These are phyloP conservation scores for Heliconius charithonia DNA, from an alignment of 2,888 invertebrate genomes.

Conservation along the genomic window DNA sequence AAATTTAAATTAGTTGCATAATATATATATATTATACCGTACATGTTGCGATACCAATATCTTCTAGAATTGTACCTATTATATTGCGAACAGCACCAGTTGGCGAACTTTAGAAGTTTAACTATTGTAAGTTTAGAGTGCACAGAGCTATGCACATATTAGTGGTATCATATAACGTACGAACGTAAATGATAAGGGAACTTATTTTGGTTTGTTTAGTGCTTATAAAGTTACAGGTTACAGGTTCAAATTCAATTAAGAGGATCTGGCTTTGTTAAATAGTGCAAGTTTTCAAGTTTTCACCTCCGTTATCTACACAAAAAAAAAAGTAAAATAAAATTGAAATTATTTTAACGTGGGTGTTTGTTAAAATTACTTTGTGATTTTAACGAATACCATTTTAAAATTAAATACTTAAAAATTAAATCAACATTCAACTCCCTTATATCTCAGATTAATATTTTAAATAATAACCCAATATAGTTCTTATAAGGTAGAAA, in stretches of 20 bases:
- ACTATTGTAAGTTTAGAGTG: slow-evolving; percentile 13
- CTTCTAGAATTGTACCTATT: slow-evolving; percentile 14
- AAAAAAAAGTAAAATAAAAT: too few species aligned
- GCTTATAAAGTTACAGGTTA: not conserved
- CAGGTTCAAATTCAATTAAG: not conserved
- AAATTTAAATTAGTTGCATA: not conserved
- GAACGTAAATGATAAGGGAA: not conserved
- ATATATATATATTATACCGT: not conserved
- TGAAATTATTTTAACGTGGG: too few species aligned
- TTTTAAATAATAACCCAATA: too few species aligned
- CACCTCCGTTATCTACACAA: not conserved
- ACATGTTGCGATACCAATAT: not conserved
- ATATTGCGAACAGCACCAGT: slow-evolving; percentile 11
- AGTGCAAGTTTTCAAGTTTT: not conserved
- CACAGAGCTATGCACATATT: slow-evolving; percentile 14
- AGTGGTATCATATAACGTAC: not conserved
- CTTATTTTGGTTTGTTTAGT: not conserved
- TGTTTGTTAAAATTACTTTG: too few species aligned
- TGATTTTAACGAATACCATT: too few species aligned
- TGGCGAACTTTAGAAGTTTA: slow-evolving; percentile 15
- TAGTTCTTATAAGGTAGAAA: too few species aligned
- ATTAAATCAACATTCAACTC: too few species aligned
- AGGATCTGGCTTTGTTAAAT: too few species aligned
- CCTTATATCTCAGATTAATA: too few species aligned
- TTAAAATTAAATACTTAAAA: too few species aligned